Evolutionary conservation across 2,113 vertebrate genomes (phyloP), one percentile per base, ranked within the genome.

Genomic region (Vombatus ursinus): DNA sequence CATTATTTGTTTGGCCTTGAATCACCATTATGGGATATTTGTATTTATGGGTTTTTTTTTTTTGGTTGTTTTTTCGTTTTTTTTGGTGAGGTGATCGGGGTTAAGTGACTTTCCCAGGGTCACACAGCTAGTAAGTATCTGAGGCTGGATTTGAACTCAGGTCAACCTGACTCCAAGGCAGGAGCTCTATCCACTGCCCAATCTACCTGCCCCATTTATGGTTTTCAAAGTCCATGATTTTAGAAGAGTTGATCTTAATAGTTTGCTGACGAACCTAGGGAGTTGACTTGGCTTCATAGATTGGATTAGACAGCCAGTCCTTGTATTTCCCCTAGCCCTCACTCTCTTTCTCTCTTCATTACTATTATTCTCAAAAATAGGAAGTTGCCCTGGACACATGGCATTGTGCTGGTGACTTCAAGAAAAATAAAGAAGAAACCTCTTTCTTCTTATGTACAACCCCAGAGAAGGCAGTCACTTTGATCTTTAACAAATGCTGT

Each of bases 401-500:
- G 89, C 31, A 53, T 48, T 90, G 50, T 90, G 6, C 49, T 77
- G 90, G 31, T 93, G 19, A 52, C 50, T 44, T 1, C 14, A 50
- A 9, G 19, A 92, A 23, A 95, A 93, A 95, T 26, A 92, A 52
- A 77, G 14, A 50, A 68, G 90, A 25, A 12, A 61, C 89, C 50
- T 54, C 84, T 95, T 57, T 19, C 51, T 52, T 49, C 44, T 26
- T 48, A 8, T 89, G 52, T 47, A 94, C 84, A 68, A 12, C 49
- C 89, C 61, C 28, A 14, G 93, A 47, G 50, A 57, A 19, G 52
- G 50, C 2, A 50, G 9, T 26, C 57, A 1, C n/a, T 25, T 51
- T 95, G 22, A 90, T 90, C 84, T 92, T 97, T 54, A 93, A 92
- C 16, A 90, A 92, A 77, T 93, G n/a, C 23, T 54, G 53, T 54